Evolutionary conservation across 2,797 vertebrate genomes (phyloP).

Genomic region (Silurus lanzhouensis): DNA sequence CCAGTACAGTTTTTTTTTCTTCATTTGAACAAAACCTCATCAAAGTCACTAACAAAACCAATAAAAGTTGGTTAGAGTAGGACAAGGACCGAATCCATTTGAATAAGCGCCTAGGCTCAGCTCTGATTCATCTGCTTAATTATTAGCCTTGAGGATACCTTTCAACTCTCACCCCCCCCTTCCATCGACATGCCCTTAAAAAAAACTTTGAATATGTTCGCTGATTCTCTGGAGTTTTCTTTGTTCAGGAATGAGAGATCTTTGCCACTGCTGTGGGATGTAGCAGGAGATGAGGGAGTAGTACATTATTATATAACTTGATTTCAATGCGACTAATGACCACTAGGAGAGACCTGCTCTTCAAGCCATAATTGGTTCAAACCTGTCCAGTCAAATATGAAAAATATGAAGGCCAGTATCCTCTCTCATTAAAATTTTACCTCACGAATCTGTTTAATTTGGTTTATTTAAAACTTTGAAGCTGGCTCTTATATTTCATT

Average conservation of each 20-base stretch:
- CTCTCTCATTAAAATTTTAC: not conserved
- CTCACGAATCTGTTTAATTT: not conserved
- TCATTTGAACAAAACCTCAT: conserved; percentile 67
- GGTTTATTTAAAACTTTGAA: not conserved
- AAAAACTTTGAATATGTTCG: conserved; percentile 58
- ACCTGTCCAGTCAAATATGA: not conserved
- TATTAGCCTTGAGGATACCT: conserved; percentile 72
- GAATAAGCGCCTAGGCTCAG: conserved; percentile 67
- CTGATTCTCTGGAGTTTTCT: conserved; percentile 62
- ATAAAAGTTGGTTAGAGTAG: conserved; percentile 68
- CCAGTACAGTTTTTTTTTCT: conserved; percentile 44
- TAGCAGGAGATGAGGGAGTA: not conserved
- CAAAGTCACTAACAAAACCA: conserved; percentile 70
- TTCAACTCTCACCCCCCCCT: conserved; percentile 47
- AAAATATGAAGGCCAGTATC: not conserved
- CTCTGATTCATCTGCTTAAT: conserved; percentile 79
- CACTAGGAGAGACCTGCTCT: not conserved
- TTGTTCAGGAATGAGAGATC: not conserved
- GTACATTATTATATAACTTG: not conserved
- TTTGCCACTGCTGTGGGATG: not conserved
- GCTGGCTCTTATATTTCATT: not conserved
- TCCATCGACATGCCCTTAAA: conserved; percentile 43
- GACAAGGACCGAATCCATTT: conserved; percentile 70
- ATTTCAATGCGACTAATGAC: not conserved
- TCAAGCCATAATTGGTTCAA: not conserved